Conservation (phyloP, 2,888 invertebrate genomes). For the Agrotis ipsilon region DNA sequence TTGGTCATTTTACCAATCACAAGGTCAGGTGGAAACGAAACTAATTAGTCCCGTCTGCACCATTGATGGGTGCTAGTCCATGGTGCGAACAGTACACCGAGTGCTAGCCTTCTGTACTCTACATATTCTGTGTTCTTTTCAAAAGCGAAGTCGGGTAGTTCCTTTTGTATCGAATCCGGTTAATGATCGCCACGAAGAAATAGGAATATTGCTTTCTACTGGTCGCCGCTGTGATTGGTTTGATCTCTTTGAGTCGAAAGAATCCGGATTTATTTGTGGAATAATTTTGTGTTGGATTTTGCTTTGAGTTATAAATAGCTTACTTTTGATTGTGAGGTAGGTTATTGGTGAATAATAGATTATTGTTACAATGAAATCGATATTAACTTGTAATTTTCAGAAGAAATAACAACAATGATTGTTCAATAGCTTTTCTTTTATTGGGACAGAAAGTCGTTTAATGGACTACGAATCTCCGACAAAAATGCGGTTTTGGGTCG, state of each 20-base stretch:
- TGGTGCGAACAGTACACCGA: too few relatives aligned
- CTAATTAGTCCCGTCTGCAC: too few relatives aligned
- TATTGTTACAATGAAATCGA: not conserved
- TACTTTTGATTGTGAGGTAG: not conserved
- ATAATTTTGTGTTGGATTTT: not conserved
- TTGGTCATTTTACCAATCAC: too few relatives aligned
- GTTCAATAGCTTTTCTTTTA: too few relatives aligned
- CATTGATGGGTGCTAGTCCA: too few relatives aligned
- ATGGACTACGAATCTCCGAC: too few relatives aligned
- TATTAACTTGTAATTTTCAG: not conserved
- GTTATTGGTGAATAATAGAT: not conserved
- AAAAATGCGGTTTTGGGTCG: too few relatives aligned
- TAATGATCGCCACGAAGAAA: constrained; percentile 56
- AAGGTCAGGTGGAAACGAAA: too few relatives aligned
- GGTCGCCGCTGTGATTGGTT: constrained; percentile 29
- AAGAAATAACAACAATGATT: too few relatives aligned
- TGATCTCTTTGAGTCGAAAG: constrained; percentile 35
- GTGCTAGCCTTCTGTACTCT: constrained; percentile 16
- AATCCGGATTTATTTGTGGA: constrained; percentile 1
- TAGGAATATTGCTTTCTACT: constrained; percentile 43
- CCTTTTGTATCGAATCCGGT: constrained; percentile 54
- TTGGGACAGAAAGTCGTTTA: too few relatives aligned
- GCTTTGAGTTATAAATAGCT: not conserved
- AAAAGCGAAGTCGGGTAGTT: constrained; percentile 44
- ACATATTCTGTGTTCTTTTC: constrained; percentile 19